Base-by-base conservation (phyloP, 2,797 vertebrate species). In the Chanos chanos region DNA sequence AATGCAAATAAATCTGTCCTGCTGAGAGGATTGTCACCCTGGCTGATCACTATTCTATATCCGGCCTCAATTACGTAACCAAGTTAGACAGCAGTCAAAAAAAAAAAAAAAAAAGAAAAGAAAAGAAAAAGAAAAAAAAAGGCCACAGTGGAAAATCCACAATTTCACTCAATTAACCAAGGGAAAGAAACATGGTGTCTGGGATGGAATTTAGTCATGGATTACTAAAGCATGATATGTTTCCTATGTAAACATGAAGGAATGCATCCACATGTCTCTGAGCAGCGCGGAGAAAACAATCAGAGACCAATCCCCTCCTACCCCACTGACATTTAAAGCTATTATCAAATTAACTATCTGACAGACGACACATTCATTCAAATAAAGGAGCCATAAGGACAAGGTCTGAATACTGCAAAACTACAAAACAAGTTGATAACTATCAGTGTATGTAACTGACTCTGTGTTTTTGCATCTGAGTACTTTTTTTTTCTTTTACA, bases 21-120 rank as follows among this genome's bases (percentile, higher is more conserved):
- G 37, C 25, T 22, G 50, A 53, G 60, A 56, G 44, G 59, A 62
- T 59, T 64, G 64, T 30, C 57, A 34, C 28, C 28, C 39, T 1
- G 12, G 47, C 24, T 18, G 40, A 58, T 48, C 4, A 22, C 13
- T 25, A 21, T 51, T 43, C 40, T 68, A 68, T 68, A 36, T 67
- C 45, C 66, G 51, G 36, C 39, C 37, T 49, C 44, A 34, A 33
- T 61, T 61, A 64, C 19, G 52, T 53, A 44, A 53, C 34, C 33
- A 36, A 30, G 7, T 37, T 19, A 44, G 13, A 15, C 2, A 41
- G 7, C 18, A 18, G 8, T 41, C 41, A 41, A n/a, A n/a, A n/a
- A n/a, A n/a, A n/a, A n/a, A n/a, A n/a, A n/a, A n/a, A n/a, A n/a
- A n/a, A n/a, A n/a, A n/a, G n/a, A n/a, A n/a, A n/a, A n/a, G n/a